Conservation (phyloP, 2,113 vertebrate genomes). For the Gallinago jamesoni region DNA sequence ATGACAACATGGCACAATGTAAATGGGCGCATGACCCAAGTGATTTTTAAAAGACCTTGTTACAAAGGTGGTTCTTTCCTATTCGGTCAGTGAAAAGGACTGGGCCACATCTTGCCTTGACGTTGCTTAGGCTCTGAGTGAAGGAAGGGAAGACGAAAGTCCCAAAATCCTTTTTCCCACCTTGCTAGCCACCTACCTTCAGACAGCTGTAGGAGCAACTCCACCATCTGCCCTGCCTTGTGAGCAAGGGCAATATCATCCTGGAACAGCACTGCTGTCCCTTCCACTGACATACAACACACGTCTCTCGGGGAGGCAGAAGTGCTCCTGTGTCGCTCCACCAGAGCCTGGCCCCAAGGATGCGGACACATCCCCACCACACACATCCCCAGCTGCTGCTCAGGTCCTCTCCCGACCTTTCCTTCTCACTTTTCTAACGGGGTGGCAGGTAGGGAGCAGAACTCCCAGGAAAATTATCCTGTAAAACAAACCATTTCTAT, state of each 20-base stretch:
- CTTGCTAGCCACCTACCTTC: neutral
- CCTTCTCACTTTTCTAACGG: neutral
- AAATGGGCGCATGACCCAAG: neutral
- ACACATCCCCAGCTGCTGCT: neutral
- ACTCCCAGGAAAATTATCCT: neutral
- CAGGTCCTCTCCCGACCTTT: neutral
- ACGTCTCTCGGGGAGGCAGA: accelerated
- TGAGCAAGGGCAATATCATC: neutral
- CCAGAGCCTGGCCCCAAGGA: accelerated
- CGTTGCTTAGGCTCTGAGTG: neutral
- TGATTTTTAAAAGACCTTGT: conserved; percentile 18
- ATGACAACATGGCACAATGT: conserved; percentile 42
- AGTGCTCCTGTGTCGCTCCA: accelerated
- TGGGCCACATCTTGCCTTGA: neutral
- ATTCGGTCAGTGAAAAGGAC: neutral
- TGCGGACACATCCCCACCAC: neutral
- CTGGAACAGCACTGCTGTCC: neutral
- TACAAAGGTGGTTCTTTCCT: conserved; percentile 6
- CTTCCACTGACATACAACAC: accelerated
- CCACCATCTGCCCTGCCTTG: neutral
- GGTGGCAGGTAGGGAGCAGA: neutral
- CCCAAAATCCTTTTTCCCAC: neutral
- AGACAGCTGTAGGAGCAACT: neutral
- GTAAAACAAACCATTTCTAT: neutral
- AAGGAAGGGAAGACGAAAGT: neutral